Evolutionary conservation across 2,888 invertebrate genomes (phyloP).

Genomic region (Sarcophaga subvicina): DNA sequence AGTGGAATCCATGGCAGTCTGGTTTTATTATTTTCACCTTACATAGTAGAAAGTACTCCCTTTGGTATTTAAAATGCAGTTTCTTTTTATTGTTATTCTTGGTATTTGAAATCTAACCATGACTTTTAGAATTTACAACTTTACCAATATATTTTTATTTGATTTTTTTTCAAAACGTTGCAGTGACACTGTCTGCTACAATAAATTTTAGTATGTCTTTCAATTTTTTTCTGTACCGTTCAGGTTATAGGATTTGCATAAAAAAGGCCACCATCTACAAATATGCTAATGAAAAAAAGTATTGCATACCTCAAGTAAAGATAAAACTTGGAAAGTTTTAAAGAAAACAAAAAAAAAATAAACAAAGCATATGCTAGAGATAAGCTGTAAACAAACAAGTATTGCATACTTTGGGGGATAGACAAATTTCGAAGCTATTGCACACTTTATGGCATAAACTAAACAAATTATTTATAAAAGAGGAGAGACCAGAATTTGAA

Average conservation of each 20-base stretch:
- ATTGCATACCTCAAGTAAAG: conserved; percentile 38
- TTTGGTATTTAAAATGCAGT: no score
- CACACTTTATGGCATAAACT: conserved; percentile 9
- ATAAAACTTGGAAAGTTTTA: conserved; percentile 31
- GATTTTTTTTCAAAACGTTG: background rate
- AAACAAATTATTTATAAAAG: conserved; percentile 6
- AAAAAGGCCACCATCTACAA: background rate
- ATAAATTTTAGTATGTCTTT: background rate
- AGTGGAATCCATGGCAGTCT: no score
- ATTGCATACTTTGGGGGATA: conserved; percentile 34
- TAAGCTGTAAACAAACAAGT: background rate
- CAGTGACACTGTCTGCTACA: background rate
- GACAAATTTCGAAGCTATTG: conserved; percentile 8
- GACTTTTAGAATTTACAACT: background rate
- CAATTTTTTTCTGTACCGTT: background rate
- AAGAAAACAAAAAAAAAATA: background rate
- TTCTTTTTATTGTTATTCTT: background rate
- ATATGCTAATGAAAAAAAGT: conserved; percentile 23
- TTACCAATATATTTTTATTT: background rate
- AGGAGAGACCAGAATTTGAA: background rate
- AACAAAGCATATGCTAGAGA: background rate
- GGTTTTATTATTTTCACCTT: no score
- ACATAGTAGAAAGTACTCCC: no score
- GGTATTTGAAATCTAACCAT: background rate
- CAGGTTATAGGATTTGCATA: background rate